phyloP scores from a whole-genome alignment of 1,140 invertebrate genomes.

The Lordiphosa clarofinis region DNA sequence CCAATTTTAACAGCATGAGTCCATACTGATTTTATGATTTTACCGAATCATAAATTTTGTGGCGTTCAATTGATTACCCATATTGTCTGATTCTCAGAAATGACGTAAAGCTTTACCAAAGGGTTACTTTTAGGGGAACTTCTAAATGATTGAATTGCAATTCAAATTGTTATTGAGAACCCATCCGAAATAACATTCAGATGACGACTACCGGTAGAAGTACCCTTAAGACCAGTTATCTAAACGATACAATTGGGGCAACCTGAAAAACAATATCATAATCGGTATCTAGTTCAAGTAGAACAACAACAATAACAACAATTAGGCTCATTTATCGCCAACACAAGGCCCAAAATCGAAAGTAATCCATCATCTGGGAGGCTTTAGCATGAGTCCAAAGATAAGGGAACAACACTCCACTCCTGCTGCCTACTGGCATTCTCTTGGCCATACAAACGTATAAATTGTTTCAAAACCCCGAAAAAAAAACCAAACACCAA shows the following conservation, averaged over 20 bases:
- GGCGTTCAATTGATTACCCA: no score
- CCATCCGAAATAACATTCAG: neutral
- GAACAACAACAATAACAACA: constrained; percentile 61
- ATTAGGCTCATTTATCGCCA: constrained; percentile 57
- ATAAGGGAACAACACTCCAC: constrained; percentile 33
- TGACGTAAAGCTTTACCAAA: no score
- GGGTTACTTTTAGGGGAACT: no score
- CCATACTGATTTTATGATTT: constrained; percentile 35
- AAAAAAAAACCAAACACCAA: constrained; percentile 30
- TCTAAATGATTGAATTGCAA: no score
- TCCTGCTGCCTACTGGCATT: constrained; percentile 19
- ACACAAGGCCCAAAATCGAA: constrained; percentile 69
- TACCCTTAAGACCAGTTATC: constrained; percentile 18
- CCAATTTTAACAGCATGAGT: no score
- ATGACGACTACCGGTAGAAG: neutral
- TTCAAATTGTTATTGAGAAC: no score
- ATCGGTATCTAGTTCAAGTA: constrained; percentile 44
- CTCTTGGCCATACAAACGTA: constrained; percentile 54
- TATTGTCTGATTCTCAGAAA: no score
- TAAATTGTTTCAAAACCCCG: constrained; percentile 62
- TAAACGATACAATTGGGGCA: constrained; percentile 26
- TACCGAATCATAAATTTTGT: neutral
- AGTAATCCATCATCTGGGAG: constrained; percentile 73
- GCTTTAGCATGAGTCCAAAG: constrained; percentile 66
- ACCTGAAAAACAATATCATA: constrained; percentile 54